These are phyloP conservation scores for Stomatorhinus walkeri DNA, from an alignment of 2,797 vertebrate species.

Conservation along the genomic window DNA sequence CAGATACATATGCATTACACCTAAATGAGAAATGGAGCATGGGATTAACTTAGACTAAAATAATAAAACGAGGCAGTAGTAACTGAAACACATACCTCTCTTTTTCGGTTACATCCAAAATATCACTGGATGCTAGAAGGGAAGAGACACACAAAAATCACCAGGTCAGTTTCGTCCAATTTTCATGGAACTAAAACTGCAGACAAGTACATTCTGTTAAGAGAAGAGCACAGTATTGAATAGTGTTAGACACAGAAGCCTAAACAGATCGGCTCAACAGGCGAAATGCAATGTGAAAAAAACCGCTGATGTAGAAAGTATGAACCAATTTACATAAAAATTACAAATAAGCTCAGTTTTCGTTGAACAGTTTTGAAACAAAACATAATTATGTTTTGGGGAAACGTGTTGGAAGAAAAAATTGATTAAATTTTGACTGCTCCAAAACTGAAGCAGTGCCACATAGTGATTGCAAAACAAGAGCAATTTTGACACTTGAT, in stretches of 20 bases:
- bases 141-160: constrained; percentile 7
- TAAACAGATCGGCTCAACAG: not conserved
- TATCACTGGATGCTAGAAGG: constrained; percentile 68
- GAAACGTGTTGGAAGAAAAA: not conserved
- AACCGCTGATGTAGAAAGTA: not conserved
- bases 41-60: not conserved
- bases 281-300: not conserved
- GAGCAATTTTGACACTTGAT: not conserved
- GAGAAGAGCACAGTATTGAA: not conserved
- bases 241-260: not conserved
- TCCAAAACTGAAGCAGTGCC: not conserved
- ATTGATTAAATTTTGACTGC: not conserved
- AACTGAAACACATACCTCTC: constrained; percentile 67
- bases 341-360: not conserved
- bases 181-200: not conserved
- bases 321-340: not conserved
- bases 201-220: not conserved
- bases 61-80: not conserved
- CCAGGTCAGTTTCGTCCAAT: not conserved
- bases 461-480: not conserved
- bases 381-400: not conserved
- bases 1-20: not conserved
- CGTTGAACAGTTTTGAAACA: not conserved
- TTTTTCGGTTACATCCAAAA: constrained; percentile 77
- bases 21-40: not conserved